These are phyloP conservation scores for Melinaea menophilus DNA, from an alignment of 2,888 invertebrate genomes.

Conservation along the genomic window DNA sequence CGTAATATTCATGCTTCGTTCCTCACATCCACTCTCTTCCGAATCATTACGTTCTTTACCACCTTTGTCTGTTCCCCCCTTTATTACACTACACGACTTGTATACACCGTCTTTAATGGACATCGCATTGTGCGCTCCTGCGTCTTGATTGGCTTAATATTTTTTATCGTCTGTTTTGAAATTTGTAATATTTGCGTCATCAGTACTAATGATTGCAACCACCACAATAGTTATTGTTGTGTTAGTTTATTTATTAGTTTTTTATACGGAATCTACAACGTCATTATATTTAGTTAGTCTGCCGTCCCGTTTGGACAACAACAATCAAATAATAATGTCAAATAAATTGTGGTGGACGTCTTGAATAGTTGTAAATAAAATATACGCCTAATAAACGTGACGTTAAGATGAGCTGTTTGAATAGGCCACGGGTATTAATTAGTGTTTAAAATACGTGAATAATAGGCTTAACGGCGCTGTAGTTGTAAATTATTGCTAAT, in stretches of 20 bases:
- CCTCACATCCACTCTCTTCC: constrained; percentile 72
- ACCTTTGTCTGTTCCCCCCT: constrained; percentile 64
- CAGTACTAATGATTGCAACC: constrained; percentile 75
- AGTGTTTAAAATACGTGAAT: constrained; percentile 29
- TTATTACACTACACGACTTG: constrained; percentile 64
- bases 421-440: constrained; percentile 33
- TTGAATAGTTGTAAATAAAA: constrained; percentile 36
- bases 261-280: constrained; percentile 61
- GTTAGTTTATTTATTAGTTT: constrained; percentile 51
- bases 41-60: constrained; percentile 72
- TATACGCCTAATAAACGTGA: constrained; percentile 39
- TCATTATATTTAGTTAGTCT: constrained; percentile 74
- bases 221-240: constrained; percentile 73
- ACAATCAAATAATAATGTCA: constrained; percentile 60
- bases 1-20: constrained; percentile 74
- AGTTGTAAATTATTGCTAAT: constrained; percentile 4
- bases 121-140: constrained; percentile 45
- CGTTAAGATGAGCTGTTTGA: constrained; percentile 32
- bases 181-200: constrained; percentile 72
- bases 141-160: constrained; percentile 68
- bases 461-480: constrained; percentile 6
- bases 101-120: constrained; percentile 55
- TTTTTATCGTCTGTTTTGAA: constrained; percentile 63
- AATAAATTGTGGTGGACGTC: constrained; percentile 37
- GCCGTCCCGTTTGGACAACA: constrained; percentile 51